Conservation (phyloP, 2,888 invertebrate species). For the Parnassius mnemosyne region DNA sequence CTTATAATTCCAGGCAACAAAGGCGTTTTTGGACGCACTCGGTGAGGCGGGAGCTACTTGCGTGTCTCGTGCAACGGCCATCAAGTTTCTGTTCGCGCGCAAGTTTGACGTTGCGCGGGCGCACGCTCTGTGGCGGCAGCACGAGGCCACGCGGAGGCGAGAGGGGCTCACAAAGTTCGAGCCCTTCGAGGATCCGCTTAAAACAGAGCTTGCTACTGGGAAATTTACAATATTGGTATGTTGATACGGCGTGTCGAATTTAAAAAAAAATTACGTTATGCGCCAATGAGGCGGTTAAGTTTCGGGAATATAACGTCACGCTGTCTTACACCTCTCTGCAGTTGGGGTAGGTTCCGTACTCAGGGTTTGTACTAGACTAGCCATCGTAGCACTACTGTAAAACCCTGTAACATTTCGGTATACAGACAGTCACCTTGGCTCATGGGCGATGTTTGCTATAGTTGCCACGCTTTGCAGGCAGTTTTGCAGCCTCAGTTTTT, state of each 20-base stretch:
- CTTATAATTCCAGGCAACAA: slow-evolving; percentile 84
- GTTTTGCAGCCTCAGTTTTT: too few relatives aligned
- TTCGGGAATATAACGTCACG: too few relatives aligned
- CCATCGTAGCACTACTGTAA: too few relatives aligned
- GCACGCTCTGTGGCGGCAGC: slow-evolving; percentile 94
- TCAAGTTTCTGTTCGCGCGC: slow-evolving; percentile 94
- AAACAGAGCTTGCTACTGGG: slow-evolving; percentile 93
- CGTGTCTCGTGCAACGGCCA: slow-evolving; percentile 92
- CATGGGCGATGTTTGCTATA: too few relatives aligned
- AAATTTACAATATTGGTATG: slow-evolving; percentile 97
- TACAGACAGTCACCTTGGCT: too few relatives aligned
- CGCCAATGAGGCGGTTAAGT: too few relatives aligned
- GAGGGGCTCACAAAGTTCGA: slow-evolving; percentile 93
- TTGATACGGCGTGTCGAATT: slow-evolving; percentile 25
- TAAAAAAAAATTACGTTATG: too few relatives aligned
- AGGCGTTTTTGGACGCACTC: slow-evolving; percentile 89
- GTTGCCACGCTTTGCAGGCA: too few relatives aligned
- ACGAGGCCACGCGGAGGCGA: slow-evolving; percentile 92
- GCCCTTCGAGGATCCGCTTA: slow-evolving; percentile 90
- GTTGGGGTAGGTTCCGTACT: too few relatives aligned
- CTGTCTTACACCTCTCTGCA: too few relatives aligned
- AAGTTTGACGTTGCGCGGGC: slow-evolving; percentile 97
- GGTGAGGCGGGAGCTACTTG: slow-evolving; percentile 78
- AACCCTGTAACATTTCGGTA: too few relatives aligned
- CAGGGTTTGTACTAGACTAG: too few relatives aligned